phyloP scores from a whole-genome alignment of 2,888 invertebrate species.

The Cerceris ruficornis region DNA sequence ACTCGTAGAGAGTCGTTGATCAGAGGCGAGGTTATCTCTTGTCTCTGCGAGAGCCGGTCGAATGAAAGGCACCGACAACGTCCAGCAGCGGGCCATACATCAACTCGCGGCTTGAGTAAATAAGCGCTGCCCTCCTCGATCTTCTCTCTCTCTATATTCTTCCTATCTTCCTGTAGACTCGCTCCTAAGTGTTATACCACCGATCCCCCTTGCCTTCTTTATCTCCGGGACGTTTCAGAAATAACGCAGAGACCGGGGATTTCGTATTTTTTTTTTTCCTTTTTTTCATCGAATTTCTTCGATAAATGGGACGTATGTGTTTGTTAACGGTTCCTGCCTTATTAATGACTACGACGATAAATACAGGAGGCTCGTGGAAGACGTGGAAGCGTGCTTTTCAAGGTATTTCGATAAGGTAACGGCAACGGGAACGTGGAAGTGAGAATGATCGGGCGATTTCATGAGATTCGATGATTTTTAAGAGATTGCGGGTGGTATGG shows the following conservation, averaged over 20 bases:
- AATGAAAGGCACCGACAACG: conserved; percentile 77
- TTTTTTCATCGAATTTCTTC: conserved; percentile 4
- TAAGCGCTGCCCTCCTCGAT: conserved; percentile 72
- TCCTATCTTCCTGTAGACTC: conserved; percentile 29
- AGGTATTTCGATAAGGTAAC: too few species aligned
- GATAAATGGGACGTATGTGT: conserved; percentile 17
- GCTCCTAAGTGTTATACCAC: conserved; percentile 47
- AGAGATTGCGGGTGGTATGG: too few species aligned
- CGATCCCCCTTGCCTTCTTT: conserved; percentile 34
- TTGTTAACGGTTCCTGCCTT: background rate
- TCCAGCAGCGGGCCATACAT: conserved; percentile 77
- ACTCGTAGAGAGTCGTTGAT: conserved; percentile 71
- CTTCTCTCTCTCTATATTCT: conserved; percentile 46
- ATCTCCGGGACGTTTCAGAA: conserved; percentile 39
- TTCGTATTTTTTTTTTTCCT: background rate
- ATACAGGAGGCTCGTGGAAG: background rate
- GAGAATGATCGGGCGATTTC: too few species aligned
- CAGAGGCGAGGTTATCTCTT: conserved; percentile 75
- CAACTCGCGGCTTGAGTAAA: conserved; percentile 78
- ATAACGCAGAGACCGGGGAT: conserved; percentile 17
- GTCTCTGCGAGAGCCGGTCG: conserved; percentile 70
- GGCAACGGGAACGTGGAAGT: too few species aligned
- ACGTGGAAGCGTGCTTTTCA: too few species aligned
- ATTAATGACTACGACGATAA: conserved; percentile 1
- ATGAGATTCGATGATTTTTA: too few species aligned